Base-by-base conservation (phyloP, 2,888 invertebrate genomes). In the Plebejus anna region DNA sequence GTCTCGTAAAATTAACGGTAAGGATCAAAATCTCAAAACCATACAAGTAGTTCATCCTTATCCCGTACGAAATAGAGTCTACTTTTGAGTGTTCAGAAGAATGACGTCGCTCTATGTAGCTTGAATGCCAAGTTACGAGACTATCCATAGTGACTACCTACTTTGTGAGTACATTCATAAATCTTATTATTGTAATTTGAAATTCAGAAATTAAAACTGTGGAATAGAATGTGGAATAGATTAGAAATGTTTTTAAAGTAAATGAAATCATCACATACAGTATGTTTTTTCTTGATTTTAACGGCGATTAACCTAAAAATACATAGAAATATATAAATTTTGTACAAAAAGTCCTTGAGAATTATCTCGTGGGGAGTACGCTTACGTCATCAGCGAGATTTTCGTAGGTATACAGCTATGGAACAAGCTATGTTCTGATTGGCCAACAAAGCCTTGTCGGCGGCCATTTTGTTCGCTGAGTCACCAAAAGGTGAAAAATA, bases 381-480 rank as follows among this genome's bases (percentile, higher is more conserved):
- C 80, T 84, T 89, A 92, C 94, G 94, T 94, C 93, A 93, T 84
- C 82, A 83, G 84, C 86, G 84, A 85, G 86, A 87, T 89, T 91
- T 86, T 90, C 88, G 87, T 89, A 89, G 88, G 85, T 91, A 91
- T 87, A 88, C 22, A 22, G 22, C 61, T 89, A 87, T 88, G 85
- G 84, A 83, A 86, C 86, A 83, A 87, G 86, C 85, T 83, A 83
- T 84, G 82, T 83, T 84, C 87, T 82, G 89, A 92, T 93, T 93
- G 93, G 92, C 87, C 88, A 88, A 89, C 86, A 89, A 89, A 91
- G 89, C 92, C 92, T 93, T 88, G 89, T 86, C 88, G 92, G 94
- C 95, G 94, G 95, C 95, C 95, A 95, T 95, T 94, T 96, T 95
- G 94, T 90, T 85, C 88, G 95, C 91, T 95, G 95, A 95, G 93